Evolutionary conservation across 2,888 invertebrate species (phyloP).

Genomic region (Luperina nickerlii): DNA sequence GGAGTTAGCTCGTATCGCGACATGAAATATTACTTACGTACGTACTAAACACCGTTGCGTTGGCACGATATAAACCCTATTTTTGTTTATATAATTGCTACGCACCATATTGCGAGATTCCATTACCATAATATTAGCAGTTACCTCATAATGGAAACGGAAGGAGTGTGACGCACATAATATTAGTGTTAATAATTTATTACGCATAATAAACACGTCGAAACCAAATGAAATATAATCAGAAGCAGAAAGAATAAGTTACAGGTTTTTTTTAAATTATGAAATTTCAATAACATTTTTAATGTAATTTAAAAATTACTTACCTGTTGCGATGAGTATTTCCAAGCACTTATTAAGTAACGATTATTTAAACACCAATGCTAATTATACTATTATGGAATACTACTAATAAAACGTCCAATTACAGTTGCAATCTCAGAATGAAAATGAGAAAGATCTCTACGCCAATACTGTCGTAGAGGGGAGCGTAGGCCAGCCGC

Average conservation of each 20-base stretch:
- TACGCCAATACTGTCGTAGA: slow-evolving; percentile 64
- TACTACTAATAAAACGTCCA: slow-evolving; percentile 51
- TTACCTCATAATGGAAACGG: slow-evolving; percentile 35
- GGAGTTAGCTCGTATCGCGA: slow-evolving; percentile 52
- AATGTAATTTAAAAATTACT: slow-evolving; percentile 38
- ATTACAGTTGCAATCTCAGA: slow-evolving; percentile 50
- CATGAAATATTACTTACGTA: slow-evolving; percentile 61
- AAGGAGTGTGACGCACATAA: slow-evolving; percentile 29
- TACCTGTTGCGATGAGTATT: slow-evolving; percentile 64
- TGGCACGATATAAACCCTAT: slow-evolving; percentile 43
- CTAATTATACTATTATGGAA: slow-evolving; percentile 26
- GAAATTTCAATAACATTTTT: background rate
- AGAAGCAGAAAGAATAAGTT: background rate
- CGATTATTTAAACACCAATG: slow-evolving; percentile 59
- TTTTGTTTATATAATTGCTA: slow-evolving; percentile 63
- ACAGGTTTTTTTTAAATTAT: slow-evolving; percentile 3
- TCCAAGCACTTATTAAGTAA: slow-evolving; percentile 64
- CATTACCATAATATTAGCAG: slow-evolving; percentile 63
- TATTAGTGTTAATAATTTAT: slow-evolving; percentile 18
- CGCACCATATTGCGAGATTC: slow-evolving; percentile 59
- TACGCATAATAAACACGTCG: slow-evolving; percentile 11
- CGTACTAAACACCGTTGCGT: slow-evolving; percentile 30
- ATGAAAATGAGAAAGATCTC: slow-evolving; percentile 62
- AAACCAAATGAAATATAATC: slow-evolving; percentile 27
- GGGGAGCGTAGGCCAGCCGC: slow-evolving; percentile 69